Percentiles rank a stretch among this genome's conserved stretches.
phyloP scores from a whole-genome alignment of 2,113 vertebrate species.

The Myiagra hebetior region DNA sequence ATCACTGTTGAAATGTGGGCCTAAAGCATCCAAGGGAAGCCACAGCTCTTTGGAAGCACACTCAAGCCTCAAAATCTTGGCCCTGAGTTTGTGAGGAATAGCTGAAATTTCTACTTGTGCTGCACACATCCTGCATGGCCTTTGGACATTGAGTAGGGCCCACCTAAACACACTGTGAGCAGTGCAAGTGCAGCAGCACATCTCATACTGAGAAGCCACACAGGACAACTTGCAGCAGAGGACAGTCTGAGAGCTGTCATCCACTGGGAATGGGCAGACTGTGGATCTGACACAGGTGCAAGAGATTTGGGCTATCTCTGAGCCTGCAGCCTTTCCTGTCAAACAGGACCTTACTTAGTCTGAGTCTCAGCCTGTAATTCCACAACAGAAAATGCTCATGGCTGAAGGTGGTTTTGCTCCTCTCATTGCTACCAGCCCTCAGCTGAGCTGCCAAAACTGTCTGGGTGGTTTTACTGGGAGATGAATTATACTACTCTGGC shows the following conservation, averaged over 20 bases:
- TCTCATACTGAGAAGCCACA: neutral
- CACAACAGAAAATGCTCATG: neutral
- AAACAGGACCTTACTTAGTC: neutral
- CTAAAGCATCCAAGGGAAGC: neutral
- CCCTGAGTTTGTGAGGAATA: neutral
- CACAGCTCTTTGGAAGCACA: neutral
- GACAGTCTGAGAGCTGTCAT: neutral
- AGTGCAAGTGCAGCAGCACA: neutral
- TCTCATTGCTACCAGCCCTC: neutral
- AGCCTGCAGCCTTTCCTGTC: neutral
- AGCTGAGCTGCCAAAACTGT: neutral
- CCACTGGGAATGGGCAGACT: neutral
- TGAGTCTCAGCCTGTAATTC: neutral
- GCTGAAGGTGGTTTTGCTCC: neutral
- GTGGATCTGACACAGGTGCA: accelerated
- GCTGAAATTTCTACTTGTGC: neutral
- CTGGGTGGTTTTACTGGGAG: neutral
- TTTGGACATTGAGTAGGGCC: neutral
- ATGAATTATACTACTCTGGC: neutral
- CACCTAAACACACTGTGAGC: neutral
- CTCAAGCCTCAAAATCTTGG: neutral
- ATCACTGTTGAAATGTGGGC: neutral
- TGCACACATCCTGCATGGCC: neutral
- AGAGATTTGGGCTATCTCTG: neutral
- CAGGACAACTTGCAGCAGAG: neutral